Evolutionary conservation across 1,140 invertebrate species (phyloP).

Genomic region (Adoxophyes honmai): DNA sequence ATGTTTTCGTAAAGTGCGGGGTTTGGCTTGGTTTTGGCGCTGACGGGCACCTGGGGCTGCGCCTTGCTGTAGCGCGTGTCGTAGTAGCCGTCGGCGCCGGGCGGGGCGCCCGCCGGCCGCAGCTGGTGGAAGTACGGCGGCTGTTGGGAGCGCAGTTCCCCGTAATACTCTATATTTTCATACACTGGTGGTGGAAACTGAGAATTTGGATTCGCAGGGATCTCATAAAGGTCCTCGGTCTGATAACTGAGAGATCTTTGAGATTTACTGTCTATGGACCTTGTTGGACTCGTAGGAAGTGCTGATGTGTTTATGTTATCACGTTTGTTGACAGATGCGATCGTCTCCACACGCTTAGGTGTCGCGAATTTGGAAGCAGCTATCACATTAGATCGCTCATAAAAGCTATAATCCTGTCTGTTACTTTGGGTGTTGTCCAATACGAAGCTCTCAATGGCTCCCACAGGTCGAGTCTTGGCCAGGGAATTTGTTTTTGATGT

Average conservation of each 20-base stretch:
- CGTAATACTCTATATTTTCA: slow-evolving; percentile 89
- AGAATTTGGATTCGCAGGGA: slow-evolving; percentile 56
- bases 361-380: slow-evolving; percentile 87
- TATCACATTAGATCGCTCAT: slow-evolving; percentile 76
- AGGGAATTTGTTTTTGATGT: slow-evolving; percentile 54
- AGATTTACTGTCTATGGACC: slow-evolving; percentile 79
- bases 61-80: slow-evolving; percentile 80
- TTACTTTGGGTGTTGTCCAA: slow-evolving; percentile 58
- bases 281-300: slow-evolving; percentile 67
- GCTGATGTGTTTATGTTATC: slow-evolving; percentile 63
- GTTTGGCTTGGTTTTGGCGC: slow-evolving; percentile 68
- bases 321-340: slow-evolving; percentile 77
- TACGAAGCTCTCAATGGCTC: slow-evolving; percentile 73
- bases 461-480: slow-evolving; percentile 62
- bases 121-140: slow-evolving; percentile 81
- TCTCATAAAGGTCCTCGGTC: slow-evolving; percentile 71
- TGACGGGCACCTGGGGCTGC: slow-evolving; percentile 83
- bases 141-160: slow-evolving; percentile 70
- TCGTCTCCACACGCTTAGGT: slow-evolving; percentile 83
- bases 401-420: slow-evolving; percentile 72
- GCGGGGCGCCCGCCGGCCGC: slow-evolving; percentile 57
- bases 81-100: slow-evolving; percentile 75
- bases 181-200: slow-evolving; percentile 82
- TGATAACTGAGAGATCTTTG: slow-evolving; percentile 81
- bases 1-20: slow-evolving; percentile 67